Conservation (phyloP, 2,888 invertebrate species). For the Allolobophora icterica region DNA sequence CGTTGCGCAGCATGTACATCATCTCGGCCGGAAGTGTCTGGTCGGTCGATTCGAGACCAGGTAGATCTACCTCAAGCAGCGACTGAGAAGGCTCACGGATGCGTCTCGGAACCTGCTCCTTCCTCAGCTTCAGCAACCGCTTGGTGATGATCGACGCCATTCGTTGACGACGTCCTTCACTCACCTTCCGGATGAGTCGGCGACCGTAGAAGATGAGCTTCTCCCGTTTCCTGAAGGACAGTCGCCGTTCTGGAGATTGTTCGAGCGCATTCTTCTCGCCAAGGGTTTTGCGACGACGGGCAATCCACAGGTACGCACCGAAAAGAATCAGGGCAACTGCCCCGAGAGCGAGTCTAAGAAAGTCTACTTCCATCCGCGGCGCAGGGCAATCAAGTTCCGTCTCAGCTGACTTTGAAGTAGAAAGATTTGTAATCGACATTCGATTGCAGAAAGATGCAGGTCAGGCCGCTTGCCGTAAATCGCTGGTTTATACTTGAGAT, state of each 20-base stretch:
- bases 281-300: not conserved
- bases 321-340: not conserved
- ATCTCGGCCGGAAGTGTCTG: not conserved
- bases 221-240: conserved; percentile 17
- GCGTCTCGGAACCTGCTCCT: not conserved
- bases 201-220: conserved; percentile 20
- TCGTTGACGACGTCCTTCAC: not conserved
- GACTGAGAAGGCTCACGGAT: not conserved
- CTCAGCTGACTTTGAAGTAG: not conserved
- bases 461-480: not conserved
- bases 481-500: not conserved
- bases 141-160: not conserved
- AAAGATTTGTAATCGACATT: not conserved
- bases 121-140: not conserved
- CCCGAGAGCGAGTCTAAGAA: not conserved
- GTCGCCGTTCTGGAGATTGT: not conserved
- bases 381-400: not conserved
- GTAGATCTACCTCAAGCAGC: not conserved
- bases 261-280: not conserved
- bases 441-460: not conserved
- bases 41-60: not conserved
- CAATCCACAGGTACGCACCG: not conserved
- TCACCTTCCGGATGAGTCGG: not conserved
- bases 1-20: conserved; percentile 28
- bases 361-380: not conserved